Percentiles rank a stretch among this genome's conserved stretches.
Evolutionary conservation across 2,113 vertebrate genomes (phyloP).

Genomic region (Phrynosoma blainvillii): DNA sequence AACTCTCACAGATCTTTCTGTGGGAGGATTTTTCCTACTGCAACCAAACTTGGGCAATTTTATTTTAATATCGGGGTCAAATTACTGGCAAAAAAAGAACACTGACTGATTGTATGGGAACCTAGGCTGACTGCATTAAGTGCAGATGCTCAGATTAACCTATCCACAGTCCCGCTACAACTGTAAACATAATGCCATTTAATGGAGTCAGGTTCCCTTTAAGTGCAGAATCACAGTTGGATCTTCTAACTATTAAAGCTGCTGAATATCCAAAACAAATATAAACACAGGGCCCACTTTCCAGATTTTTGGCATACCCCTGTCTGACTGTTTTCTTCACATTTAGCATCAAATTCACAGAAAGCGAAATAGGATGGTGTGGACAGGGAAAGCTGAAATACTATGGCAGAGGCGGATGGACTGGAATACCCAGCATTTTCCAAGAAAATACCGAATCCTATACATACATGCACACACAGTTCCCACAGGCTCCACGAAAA

Average conservation of each 20-base stretch:
- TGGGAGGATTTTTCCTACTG: neutral
- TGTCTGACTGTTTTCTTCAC: neutral
- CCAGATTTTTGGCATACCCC: neutral
- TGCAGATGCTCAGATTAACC: neutral
- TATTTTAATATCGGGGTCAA: neutral
- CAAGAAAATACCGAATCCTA: neutral
- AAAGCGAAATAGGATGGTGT: neutral
- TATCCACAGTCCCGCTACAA: neutral
- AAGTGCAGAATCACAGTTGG: neutral
- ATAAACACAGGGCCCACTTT: neutral
- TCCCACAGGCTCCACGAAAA: neutral
- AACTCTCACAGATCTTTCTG: neutral
- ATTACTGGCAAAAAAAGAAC: constrained; percentile 9
- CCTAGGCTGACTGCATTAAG: neutral
- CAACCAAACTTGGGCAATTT: neutral
- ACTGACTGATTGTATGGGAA: neutral
- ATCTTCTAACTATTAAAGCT: neutral
- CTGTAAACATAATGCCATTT: neutral
- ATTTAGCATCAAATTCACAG: too few species aligned
- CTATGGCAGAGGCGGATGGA: neutral
- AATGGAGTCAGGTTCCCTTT: neutral
- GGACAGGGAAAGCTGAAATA: neutral
- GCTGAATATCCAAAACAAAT: neutral
- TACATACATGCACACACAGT: too few species aligned
- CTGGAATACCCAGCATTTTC: neutral